Evolutionary conservation across 92 coral and sea anemone species (phyloP).

Genomic region (Parazoanthus darwini): DNA sequence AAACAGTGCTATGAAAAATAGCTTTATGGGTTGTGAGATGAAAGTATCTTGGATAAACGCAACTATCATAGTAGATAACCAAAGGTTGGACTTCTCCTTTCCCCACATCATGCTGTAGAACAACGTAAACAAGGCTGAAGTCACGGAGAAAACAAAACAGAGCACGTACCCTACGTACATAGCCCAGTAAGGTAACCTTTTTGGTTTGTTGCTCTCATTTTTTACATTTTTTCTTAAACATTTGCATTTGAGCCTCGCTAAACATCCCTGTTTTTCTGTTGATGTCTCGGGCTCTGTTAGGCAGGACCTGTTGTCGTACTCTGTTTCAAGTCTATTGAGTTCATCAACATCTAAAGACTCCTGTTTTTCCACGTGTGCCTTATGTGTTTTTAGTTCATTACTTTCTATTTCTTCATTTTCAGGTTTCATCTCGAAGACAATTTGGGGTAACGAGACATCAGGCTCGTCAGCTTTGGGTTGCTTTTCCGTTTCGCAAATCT

Average conservation of each 20-base stretch:
- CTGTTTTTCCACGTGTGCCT: background rate
- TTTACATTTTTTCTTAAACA: background rate
- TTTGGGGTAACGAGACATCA: background rate
- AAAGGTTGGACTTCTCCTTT: conserved; percentile 63
- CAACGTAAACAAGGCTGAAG: conserved; percentile 59
- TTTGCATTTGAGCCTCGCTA: conserved; percentile 10
- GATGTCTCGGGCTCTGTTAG: conserved; percentile 14
- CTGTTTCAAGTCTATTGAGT: conserved; percentile 4
- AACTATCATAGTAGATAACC: conserved; percentile 65
- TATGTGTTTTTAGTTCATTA: background rate
- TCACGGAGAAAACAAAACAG: conserved; percentile 51
- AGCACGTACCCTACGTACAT: conserved; percentile 65
- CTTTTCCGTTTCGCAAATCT: background rate
- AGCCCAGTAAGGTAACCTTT: conserved; percentile 64
- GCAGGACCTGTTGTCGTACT: background rate
- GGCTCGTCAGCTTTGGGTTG: background rate
- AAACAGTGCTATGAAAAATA: conserved; percentile 56
- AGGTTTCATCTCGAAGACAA: background rate
- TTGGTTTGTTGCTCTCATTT: background rate
- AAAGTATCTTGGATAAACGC: conserved; percentile 73
- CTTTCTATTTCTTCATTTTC: background rate
- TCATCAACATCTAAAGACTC: background rate
- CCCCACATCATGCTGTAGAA: conserved; percentile 94
- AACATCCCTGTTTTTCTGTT: conserved; percentile 4
- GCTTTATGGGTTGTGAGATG: conserved; percentile 72